Conservation (phyloP, 2,797 vertebrate genomes). For the Denticeps clupeoides region DNA sequence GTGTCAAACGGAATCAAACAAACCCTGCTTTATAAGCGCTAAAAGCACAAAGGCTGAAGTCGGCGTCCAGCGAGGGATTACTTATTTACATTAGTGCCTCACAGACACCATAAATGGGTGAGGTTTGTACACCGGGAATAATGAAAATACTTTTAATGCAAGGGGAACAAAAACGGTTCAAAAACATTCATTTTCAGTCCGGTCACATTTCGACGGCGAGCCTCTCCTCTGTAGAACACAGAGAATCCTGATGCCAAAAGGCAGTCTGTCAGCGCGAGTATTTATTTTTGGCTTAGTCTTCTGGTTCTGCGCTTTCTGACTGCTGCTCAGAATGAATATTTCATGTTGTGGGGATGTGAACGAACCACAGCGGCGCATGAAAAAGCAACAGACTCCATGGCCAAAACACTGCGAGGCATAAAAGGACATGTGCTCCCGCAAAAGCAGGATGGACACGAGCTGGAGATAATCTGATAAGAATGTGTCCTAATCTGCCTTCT, state of each 20-base stretch:
- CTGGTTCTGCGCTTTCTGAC: slow-evolving; percentile 25
- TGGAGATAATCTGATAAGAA: no score
- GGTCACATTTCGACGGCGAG: slow-evolving; percentile 12
- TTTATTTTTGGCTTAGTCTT: slow-evolving; percentile 45
- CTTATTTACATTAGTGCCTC: no score
- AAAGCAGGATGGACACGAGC: no score
- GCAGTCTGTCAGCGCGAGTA: slow-evolving; percentile 35
- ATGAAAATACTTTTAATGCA: neutral
- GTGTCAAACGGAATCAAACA: slow-evolving; percentile 48
- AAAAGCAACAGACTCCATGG: slow-evolving; percentile 29
- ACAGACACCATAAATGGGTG: no score
- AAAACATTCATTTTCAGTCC: neutral
- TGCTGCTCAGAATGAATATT: slow-evolving; percentile 39
- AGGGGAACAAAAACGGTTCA: neutral
- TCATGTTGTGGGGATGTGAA: slow-evolving; percentile 39
- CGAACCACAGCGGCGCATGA: slow-evolving; percentile 49
- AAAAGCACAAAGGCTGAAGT: neutral
- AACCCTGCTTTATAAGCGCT: slow-evolving; percentile 7
- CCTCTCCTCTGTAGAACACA: slow-evolving; percentile 33
- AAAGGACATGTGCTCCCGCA: neutral
- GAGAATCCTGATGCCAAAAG: slow-evolving; percentile 36
- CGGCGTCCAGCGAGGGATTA: neutral
- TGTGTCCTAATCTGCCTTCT: no score
- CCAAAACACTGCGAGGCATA: neutral
- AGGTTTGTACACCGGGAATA: neutral